Percentiles rank a stretch among this genome's conserved stretches.
Evolutionary conservation across 2,797 vertebrate species (phyloP).

Genomic region (Tympanoctomys barrerae): DNA sequence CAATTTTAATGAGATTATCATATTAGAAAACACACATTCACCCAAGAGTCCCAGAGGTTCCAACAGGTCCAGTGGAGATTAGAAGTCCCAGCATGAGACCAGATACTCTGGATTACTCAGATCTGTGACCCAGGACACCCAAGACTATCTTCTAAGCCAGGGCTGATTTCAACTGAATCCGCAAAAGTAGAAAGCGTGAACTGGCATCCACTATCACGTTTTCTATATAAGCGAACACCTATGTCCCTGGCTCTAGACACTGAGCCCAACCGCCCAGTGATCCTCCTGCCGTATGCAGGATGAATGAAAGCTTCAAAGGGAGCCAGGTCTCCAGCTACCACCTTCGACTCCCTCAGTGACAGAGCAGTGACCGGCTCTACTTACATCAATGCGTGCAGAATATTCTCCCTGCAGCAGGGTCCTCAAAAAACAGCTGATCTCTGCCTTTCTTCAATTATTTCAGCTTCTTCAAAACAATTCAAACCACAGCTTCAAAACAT

Average conservation of each 20-base stretch:
- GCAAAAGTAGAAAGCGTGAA: not conserved
- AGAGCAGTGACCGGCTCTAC: not conserved
- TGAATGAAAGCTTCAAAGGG: not conserved
- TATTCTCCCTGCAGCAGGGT: conserved; percentile 56
- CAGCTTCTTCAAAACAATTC: conserved; percentile 13
- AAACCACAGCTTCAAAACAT: not conserved
- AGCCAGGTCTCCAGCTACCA: not conserved
- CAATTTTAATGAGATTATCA: not conserved
- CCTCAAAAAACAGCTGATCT: not conserved
- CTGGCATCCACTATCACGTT: not conserved
- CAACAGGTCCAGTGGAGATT: not conserved
- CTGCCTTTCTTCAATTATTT: not conserved
- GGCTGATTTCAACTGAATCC: not conserved
- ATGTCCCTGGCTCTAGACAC: not conserved
- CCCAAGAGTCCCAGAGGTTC: not conserved
- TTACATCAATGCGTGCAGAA: conserved; percentile 61
- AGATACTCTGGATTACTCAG: not conserved
- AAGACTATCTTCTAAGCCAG: not conserved
- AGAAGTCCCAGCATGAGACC: not conserved
- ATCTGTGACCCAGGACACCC: not conserved
- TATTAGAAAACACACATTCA: not conserved
- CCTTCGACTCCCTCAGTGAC: not conserved
- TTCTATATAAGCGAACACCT: not conserved
- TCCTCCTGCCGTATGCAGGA: not conserved
- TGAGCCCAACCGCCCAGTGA: rapidly evolving